These are phyloP conservation scores for Equus quagga DNA, from an alignment of 2,113 vertebrate genomes.

Conservation along the genomic window DNA sequence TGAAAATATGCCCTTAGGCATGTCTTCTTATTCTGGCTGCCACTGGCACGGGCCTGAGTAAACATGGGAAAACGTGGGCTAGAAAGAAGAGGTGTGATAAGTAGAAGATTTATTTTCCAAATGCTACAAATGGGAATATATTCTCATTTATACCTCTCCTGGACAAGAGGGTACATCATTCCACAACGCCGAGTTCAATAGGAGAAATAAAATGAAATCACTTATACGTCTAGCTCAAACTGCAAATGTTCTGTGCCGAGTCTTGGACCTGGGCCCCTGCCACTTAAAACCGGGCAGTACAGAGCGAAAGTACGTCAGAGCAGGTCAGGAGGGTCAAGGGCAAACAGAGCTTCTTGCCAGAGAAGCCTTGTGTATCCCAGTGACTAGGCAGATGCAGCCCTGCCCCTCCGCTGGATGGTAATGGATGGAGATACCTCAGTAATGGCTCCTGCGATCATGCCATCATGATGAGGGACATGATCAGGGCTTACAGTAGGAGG, in stretches of 20 bases:
- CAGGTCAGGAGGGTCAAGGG: background rate
- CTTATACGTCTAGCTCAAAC: constrained; percentile 24
- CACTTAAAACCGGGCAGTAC: background rate
- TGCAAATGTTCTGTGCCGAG: background rate
- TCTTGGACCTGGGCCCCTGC: background rate
- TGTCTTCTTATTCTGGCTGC: constrained; percentile 31
- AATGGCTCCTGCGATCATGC: background rate
- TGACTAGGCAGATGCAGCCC: background rate
- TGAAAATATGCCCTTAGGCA: constrained; percentile 41
- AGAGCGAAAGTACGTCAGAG: constrained; percentile 18
- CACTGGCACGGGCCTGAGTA: background rate
- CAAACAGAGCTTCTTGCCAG: background rate
- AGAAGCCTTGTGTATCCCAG: background rate
- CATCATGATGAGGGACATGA: background rate
- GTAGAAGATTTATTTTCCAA: constrained; percentile 47
- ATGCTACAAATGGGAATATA: background rate
- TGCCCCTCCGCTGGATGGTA: background rate
- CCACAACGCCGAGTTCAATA: background rate
- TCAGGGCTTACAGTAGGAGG: background rate
- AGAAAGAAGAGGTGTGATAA: background rate
- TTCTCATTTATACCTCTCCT: background rate
- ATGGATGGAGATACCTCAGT: background rate
- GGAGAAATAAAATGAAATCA: constrained; percentile 30
- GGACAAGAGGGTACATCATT: background rate
- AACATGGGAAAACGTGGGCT: background rate